phyloP scores from a whole-genome alignment of 1,140 invertebrate species.

The Heterodera schachtii region DNA sequence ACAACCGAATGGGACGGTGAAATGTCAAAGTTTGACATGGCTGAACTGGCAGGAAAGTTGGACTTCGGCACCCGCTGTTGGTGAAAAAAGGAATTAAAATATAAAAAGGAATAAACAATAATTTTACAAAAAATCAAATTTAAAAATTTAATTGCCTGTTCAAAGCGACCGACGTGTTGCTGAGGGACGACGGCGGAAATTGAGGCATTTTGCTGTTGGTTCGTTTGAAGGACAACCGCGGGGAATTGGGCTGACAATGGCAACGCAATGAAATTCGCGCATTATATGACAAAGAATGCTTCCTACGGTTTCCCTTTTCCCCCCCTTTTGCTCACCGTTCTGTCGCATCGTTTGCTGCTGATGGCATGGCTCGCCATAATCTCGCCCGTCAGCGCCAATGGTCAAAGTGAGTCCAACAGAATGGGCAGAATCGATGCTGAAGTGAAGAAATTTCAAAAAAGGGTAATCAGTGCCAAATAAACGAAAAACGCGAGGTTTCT shows the following conservation, averaged over 20 bases:
- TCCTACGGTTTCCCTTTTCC: no score
- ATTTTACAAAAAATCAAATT: background rate
- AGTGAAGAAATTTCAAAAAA: no score
- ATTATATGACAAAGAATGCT: no score
- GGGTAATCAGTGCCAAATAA: no score
- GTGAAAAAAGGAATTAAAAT: background rate
- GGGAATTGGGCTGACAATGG: background rate
- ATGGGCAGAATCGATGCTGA: background rate
- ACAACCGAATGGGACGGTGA: background rate
- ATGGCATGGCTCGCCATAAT: background rate
- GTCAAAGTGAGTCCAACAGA: background rate
- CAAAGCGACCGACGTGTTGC: no score
- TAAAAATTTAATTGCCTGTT: no score
- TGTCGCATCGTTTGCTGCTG: background rate
- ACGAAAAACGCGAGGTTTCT: no score
- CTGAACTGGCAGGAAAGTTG: background rate
- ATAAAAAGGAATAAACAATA: background rate
- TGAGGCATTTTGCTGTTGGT: background rate
- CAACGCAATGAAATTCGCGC: no score
- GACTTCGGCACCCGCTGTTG: background rate
- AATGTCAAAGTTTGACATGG: background rate
- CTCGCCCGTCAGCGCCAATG: background rate
- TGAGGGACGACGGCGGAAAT: background rate
- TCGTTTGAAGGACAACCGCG: background rate
- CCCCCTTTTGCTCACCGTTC: background rate